These are phyloP conservation scores for Ophion obscuratus DNA, from an alignment of 2,888 invertebrate species.

Conservation along the genomic window DNA sequence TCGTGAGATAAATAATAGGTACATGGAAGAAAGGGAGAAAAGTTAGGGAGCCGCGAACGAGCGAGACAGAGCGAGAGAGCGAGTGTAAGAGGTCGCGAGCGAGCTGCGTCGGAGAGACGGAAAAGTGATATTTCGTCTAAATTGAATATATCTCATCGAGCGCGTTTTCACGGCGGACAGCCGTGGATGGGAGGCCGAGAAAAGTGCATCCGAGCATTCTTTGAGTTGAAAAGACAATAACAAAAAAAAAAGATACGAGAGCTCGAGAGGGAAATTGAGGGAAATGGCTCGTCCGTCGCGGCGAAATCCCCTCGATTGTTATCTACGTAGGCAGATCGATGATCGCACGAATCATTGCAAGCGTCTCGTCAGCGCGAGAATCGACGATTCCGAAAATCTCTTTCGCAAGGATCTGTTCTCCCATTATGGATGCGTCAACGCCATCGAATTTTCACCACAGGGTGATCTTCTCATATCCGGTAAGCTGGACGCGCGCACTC, in stretches of 20 bases:
- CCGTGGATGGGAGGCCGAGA: constrained; percentile 23
- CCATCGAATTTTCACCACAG: constrained; percentile 96
- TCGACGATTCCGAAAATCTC: constrained; percentile 90
- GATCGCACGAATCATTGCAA: constrained; percentile 86
- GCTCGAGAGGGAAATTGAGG: constrained; percentile 7
- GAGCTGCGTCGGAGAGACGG: not conserved
- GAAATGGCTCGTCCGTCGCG: constrained; percentile 84
- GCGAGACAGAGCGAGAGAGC: not conserved
- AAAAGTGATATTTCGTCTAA: not conserved
- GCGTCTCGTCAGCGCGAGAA: constrained; percentile 86
- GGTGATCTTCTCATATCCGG: constrained; percentile 95
- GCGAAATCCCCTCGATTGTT: constrained; percentile 87
- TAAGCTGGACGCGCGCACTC: constrained; percentile 83
- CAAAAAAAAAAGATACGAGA: constrained; percentile 19
- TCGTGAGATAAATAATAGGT: constrained; percentile 52
- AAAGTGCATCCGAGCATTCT: not conserved
- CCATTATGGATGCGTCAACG: constrained; percentile 98
- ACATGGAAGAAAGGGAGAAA: constrained; percentile 76
- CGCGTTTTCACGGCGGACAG: constrained; percentile 18
- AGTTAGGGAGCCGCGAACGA: constrained; percentile 62
- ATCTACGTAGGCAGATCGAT: constrained; percentile 87
- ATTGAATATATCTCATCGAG: constrained; percentile 16
- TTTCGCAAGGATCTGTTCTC: constrained; percentile 93
- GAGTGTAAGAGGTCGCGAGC: constrained; percentile 2
- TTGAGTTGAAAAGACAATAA: constrained; percentile 5